These are phyloP conservation scores for Urocolius indicus DNA, from an alignment of 2,113 vertebrate genomes.

Conservation along the genomic window DNA sequence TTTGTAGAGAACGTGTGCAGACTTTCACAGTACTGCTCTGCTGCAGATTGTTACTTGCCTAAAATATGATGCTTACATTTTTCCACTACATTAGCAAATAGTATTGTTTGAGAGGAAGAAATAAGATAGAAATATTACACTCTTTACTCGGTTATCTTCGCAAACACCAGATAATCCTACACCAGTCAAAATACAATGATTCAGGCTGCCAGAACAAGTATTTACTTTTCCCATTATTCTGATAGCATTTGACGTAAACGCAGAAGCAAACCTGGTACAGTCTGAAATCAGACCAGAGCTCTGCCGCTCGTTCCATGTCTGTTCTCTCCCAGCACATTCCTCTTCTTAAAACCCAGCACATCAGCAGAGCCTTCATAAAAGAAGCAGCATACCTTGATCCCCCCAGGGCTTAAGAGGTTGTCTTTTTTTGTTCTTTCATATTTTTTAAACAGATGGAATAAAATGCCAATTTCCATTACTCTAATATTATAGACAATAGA, in stretches of 20 bases:
- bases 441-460: background rate
- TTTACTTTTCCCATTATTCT: conserved; percentile 8
- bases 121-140: background rate
- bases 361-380: background rate
- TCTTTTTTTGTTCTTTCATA: background rate
- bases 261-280: background rate
- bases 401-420: background rate
- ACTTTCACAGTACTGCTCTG: background rate
- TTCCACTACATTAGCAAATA: background rate
- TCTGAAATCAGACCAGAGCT: background rate
- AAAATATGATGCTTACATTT: background rate
- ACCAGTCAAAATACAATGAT: background rate
- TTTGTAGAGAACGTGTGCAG: background rate
- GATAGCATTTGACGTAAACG: background rate
- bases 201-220: conserved; percentile 3
- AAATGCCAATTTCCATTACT: background rate
- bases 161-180: background rate
- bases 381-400: background rate
- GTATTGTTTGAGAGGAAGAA: background rate
- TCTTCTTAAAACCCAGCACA: background rate
- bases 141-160: background rate
- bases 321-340: background rate
- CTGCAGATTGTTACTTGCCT: background rate
- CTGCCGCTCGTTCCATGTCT: background rate
- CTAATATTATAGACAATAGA: background rate